These are phyloP conservation scores for Falco novaeseelandiae DNA, from an alignment of 2,797 vertebrate species.

Conservation along the genomic window DNA sequence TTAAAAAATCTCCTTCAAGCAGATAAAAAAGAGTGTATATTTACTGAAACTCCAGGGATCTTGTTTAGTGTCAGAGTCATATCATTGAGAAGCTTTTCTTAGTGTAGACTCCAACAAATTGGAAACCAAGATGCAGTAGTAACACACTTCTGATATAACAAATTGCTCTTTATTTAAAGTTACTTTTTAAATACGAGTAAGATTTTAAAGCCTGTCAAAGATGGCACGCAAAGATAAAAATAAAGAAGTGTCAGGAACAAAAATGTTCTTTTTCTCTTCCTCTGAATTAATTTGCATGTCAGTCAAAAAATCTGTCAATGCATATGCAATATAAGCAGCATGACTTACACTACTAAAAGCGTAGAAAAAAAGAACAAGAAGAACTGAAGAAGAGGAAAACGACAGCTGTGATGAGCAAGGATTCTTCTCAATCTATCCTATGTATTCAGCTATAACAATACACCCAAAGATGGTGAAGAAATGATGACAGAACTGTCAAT, in stretches of 20 bases:
- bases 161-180: conserved; percentile 80
- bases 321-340: conserved; percentile 73
- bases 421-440: conserved; percentile 41
- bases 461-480: conserved; percentile 66
- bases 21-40: neutral
- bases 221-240: conserved; percentile 78
- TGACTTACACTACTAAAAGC: conserved; percentile 74
- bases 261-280: conserved; percentile 77
- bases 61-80: conserved; percentile 9
- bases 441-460: conserved; percentile 73
- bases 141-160: conserved; percentile 69
- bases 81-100: neutral
- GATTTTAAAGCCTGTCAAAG: conserved; percentile 77
- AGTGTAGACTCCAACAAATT: conserved; percentile 22
- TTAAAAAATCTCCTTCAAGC: neutral
- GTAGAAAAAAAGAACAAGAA: conserved; percentile 69
- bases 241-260: conserved; percentile 75
- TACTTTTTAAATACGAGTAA: conserved; percentile 66
- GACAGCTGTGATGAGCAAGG: conserved; percentile 73
- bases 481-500: conserved; percentile 74
- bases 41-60: neutral
- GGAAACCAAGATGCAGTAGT: conserved; percentile 44
- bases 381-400: conserved; percentile 59
- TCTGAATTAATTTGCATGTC: conserved; percentile 78
- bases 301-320: conserved; percentile 79